These are phyloP conservation scores for Delphinus delphis DNA, from an alignment of 2,113 vertebrate species.

Conservation along the genomic window DNA sequence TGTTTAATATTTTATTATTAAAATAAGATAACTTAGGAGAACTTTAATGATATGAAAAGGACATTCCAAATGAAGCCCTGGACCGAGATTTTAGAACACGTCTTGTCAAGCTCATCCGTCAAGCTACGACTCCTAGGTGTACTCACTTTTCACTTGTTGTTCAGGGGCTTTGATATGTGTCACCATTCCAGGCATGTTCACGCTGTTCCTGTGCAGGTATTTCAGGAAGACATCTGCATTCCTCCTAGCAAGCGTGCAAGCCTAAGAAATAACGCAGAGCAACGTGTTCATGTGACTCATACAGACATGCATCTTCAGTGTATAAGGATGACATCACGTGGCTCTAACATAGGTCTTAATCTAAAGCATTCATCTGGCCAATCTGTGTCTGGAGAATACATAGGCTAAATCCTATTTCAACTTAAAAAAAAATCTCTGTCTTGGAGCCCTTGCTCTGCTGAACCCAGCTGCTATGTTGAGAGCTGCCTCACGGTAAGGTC, in stretches of 20 bases:
- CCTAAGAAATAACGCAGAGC: slow-evolving; percentile 81
- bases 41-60: neutral
- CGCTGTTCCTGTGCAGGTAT: slow-evolving; percentile 98
- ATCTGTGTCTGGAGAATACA: neutral
- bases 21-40: neutral
- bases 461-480: neutral
- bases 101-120: fast-evolving
- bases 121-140: fast-evolving
- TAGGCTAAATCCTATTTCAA: neutral
- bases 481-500: neutral
- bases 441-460: neutral
- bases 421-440: neutral
- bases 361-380: neutral
- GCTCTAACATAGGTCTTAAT: neutral
- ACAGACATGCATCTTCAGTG: fast-evolving
- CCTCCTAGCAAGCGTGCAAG: slow-evolving; percentile 95
- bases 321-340: fast-evolving
- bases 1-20: neutral
- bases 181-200: slow-evolving; percentile 99
- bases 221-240: slow-evolving; percentile 99
- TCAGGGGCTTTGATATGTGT: slow-evolving; percentile 98
- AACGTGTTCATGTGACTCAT: fast-evolving
- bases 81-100: fast-evolving
- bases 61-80: neutral
- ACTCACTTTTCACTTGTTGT: slow-evolving; percentile 99